These are phyloP conservation scores for Ameiurus melas DNA, from an alignment of 2,113 vertebrate genomes.

Conservation along the genomic window DNA sequence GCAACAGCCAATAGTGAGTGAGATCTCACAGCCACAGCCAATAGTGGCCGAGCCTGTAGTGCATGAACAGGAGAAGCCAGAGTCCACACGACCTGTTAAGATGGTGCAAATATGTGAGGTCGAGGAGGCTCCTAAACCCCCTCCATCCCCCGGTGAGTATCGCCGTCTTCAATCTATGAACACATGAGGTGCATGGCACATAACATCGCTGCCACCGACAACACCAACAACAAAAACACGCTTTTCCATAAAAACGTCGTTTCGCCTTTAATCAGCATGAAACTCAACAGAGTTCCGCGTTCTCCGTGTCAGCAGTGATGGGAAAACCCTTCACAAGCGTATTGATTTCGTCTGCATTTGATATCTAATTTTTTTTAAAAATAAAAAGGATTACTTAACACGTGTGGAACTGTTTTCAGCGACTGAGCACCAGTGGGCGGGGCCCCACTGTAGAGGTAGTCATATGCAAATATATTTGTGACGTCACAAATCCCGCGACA, in stretches of 20 bases:
- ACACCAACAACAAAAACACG: neutral
- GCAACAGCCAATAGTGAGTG: conserved; percentile 44
- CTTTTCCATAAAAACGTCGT: neutral
- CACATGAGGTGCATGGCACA: conserved; percentile 49
- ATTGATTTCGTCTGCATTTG: too few relatives aligned
- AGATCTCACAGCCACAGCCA: conserved; percentile 39
- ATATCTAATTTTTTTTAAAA: too few relatives aligned
- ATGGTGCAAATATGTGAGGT: conserved; percentile 62
- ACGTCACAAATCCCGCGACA: too few relatives aligned
- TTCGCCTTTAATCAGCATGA: neutral
- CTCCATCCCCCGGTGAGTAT: conserved; percentile 70
- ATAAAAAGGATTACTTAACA: too few relatives aligned
- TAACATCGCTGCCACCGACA: neutral
- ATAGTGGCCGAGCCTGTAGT: conserved; percentile 47
- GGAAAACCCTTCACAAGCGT: neutral
- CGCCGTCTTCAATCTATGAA: conserved; percentile 49
- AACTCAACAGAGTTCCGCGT: neutral
- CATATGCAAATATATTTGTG: too few relatives aligned
- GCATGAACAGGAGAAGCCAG: conserved; percentile 42
- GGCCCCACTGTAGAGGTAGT: too few relatives aligned
- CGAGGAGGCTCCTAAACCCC: conserved; percentile 60
- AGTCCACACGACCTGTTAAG: conserved; percentile 28
- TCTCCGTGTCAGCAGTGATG: neutral
- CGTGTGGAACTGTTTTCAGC: too few relatives aligned
- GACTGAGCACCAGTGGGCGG: too few relatives aligned